These are phyloP conservation scores for Hyposoter dolosus DNA, from an alignment of 2,888 invertebrate species.

Conservation along the genomic window DNA sequence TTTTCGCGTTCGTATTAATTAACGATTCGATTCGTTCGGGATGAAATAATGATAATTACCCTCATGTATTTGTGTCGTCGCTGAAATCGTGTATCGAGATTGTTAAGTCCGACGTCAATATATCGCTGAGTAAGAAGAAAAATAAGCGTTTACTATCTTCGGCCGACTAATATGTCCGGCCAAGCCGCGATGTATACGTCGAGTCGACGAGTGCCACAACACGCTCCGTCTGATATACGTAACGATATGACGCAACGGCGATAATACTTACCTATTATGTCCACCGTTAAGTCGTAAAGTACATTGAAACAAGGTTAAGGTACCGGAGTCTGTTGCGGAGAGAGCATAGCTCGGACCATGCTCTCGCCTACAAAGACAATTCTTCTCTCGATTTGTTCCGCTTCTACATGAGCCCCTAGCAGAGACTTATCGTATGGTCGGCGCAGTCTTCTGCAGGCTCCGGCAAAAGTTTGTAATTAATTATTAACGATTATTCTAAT, in stretches of 20 bases:
- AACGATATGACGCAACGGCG: slow-evolving; percentile 53
- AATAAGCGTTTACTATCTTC: slow-evolving; percentile 9
- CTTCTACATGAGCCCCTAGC: slow-evolving; percentile 9
- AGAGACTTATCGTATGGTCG: neutral
- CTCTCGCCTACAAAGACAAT: slow-evolving; percentile 44
- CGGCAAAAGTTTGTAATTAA: neutral
- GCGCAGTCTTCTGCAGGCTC: neutral
- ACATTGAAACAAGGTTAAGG: slow-evolving; percentile 64
- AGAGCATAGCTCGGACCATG: slow-evolving; percentile 18
- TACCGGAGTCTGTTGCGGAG: slow-evolving; percentile 28
- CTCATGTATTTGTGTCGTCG: neutral
- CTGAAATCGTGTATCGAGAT: neutral
- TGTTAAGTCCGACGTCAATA: neutral
- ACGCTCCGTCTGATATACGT: slow-evolving; percentile 29
- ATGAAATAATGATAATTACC: slow-evolving; percentile 12
- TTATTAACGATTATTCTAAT: neutral
- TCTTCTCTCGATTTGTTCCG: slow-evolving; percentile 36
- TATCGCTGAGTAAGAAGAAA: neutral
- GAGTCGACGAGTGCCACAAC: slow-evolving; percentile 26
- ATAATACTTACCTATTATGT: slow-evolving; percentile 54
- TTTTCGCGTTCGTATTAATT: neutral
- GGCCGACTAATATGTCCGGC: slow-evolving; percentile 18
- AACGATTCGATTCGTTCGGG: neutral
- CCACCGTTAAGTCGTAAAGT: slow-evolving; percentile 51
- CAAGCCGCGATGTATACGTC: slow-evolving; percentile 8